Conservation (phyloP, 1,140 invertebrate genomes). For the Cryptotermes secundus region DNA sequence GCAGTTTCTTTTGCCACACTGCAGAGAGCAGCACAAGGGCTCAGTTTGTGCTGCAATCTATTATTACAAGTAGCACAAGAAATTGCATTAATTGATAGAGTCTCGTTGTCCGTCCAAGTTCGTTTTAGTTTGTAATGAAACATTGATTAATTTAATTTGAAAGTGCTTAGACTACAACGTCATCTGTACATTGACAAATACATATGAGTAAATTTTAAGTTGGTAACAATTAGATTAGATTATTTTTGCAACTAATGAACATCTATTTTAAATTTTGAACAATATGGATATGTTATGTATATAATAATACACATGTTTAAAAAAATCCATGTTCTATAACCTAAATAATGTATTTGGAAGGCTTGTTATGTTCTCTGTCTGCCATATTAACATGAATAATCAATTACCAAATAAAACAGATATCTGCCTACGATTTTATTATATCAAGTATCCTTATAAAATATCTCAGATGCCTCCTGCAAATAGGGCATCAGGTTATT, state of each 20-base stretch:
- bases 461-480: neutral
- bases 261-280: neutral
- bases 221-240: neutral
- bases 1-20: neutral
- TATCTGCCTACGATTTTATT: neutral
- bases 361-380: neutral
- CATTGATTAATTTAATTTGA: neutral
- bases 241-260: neutral
- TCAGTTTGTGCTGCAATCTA: neutral
- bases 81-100: neutral
- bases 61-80: neutral
- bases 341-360: constrained; percentile 4
- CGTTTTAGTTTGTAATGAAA: neutral
- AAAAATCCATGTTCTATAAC: neutral
- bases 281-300: neutral
- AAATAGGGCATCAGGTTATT: neutral
- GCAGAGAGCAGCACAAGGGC: neutral
- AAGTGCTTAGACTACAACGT: neutral
- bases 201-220: neutral
- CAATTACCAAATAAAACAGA: neutral
- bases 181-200: neutral
- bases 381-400: neutral
- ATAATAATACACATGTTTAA: neutral
- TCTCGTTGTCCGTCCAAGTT: neutral
- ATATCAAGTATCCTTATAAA: neutral